phyloP scores from a whole-genome alignment of 2,797 vertebrate species.

The Acanthornis magna region DNA sequence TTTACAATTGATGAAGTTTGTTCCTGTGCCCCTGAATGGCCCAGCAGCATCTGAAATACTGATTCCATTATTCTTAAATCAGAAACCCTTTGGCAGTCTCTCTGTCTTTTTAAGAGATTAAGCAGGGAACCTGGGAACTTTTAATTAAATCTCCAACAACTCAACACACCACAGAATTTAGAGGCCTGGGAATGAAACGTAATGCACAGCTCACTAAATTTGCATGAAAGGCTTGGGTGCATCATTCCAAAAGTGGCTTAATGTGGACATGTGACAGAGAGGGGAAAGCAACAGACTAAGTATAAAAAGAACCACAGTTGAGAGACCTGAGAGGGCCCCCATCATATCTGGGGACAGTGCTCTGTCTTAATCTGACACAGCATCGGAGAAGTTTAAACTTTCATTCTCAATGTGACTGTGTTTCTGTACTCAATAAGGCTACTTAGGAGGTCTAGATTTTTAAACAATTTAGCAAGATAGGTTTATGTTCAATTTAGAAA shows the following conservation, averaged over 20 bases:
- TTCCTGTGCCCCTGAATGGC: background rate
- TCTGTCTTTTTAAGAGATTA: background rate
- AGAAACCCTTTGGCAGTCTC: background rate
- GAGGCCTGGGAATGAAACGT: background rate
- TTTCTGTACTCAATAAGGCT: background rate
- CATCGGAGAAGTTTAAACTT: background rate
- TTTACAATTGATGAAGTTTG: background rate
- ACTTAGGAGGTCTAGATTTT: background rate
- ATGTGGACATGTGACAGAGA: accelerated
- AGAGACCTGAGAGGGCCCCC: background rate
- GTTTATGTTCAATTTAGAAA: background rate
- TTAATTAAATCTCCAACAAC: background rate
- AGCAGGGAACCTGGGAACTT: background rate
- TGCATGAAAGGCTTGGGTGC: background rate
- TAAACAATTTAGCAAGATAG: background rate
- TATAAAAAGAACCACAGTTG: background rate
- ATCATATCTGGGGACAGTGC: accelerated
- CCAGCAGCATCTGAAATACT: background rate
- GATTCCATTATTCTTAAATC: background rate
- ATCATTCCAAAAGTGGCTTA: background rate
- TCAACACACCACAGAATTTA: background rate
- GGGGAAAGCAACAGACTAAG: background rate
- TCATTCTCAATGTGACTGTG: background rate
- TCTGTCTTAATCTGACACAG: background rate
- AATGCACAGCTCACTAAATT: background rate